phyloP scores from a whole-genome alignment of 2,113 vertebrate species.

The Telmatochromis brichardi region DNA sequence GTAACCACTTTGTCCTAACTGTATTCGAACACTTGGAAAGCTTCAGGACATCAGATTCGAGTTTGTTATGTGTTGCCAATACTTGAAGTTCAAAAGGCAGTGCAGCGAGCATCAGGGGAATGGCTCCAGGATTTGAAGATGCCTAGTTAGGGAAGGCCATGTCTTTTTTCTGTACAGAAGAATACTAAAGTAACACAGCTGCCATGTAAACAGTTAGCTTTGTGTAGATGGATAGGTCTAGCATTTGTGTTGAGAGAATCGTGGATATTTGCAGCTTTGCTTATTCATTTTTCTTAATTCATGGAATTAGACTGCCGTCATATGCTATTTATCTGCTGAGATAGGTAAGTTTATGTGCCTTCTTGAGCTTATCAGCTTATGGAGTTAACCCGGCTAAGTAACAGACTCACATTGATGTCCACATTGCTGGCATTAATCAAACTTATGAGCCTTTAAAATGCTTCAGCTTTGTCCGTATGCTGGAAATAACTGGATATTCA shows the following conservation, averaged over 20 bases:
- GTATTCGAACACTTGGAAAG: neutral
- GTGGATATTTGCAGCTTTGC: neutral
- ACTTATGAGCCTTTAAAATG: neutral
- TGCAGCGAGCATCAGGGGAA: neutral
- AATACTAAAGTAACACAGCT: neutral
- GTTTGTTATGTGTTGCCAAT: neutral
- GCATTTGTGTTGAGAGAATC: neutral
- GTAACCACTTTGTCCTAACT: neutral
- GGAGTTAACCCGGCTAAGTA: neutral
- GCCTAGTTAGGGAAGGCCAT: neutral
- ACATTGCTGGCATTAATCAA: neutral
- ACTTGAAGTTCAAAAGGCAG: neutral
- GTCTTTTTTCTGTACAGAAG: neutral
- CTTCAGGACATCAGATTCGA: neutral
- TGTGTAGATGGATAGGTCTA: neutral
- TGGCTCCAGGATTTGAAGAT: neutral
- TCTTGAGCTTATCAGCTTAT: neutral
- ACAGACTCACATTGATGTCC: neutral
- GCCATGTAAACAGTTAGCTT: neutral
- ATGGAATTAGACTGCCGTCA: neutral
- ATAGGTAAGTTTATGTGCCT: neutral
- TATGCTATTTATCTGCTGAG: neutral
- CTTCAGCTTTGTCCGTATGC: neutral
- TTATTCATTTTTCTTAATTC: neutral
- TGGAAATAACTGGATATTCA: neutral